Evolutionary conservation across 2,888 invertebrate genomes (phyloP), one percentile per base, ranked within the genome.

Genomic region (Actias luna): DNA sequence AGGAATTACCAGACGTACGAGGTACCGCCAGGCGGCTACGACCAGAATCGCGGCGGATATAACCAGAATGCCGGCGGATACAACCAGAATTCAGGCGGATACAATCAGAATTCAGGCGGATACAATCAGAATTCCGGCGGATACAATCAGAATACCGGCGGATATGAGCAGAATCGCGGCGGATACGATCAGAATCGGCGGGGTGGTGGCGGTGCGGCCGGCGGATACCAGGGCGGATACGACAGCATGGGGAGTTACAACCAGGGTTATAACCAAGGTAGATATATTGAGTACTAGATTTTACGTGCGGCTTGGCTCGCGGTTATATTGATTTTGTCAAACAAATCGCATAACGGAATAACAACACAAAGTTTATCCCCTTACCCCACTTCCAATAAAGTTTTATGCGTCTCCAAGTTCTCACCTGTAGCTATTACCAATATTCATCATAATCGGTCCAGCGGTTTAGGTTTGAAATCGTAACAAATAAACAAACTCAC

Each of bases 1-100:
- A 77, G 84, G 0, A 84, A 81, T 69, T 89, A 86, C 68, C 88
- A 88, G 76, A 87, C 88, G 0, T 87, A 80, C 66, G 87, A 88
- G 55, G 87, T 88, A 0, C 87, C 88, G 0, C 83, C 84, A 0
- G 89, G 90, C 0, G 88, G 88, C n/a, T 85, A 83, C 67, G 74
- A 68, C 59, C 77, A 79, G 31, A 73, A 70, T 46, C 75, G 76
- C 0, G 67, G 71, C 10, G 64, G 67, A 27, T 64, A 67, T 55
- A 65, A 73, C 18, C 77, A 78, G 10, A 70, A 72, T 55, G 67
- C 69, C 18, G 68, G 70, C 62, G 69, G 67, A 27, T 64, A 67
- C 57, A 65, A 73, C 18, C 77, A 78, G 10, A 70, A 72, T 55
- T 67, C 69, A 22, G 68, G 70, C 62, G 69, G 75, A 50, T 78